Evolutionary conservation across 1,140 invertebrate species (phyloP), one percentile per base, ranked within the genome.

Genomic region (Drosophila persimilis): DNA sequence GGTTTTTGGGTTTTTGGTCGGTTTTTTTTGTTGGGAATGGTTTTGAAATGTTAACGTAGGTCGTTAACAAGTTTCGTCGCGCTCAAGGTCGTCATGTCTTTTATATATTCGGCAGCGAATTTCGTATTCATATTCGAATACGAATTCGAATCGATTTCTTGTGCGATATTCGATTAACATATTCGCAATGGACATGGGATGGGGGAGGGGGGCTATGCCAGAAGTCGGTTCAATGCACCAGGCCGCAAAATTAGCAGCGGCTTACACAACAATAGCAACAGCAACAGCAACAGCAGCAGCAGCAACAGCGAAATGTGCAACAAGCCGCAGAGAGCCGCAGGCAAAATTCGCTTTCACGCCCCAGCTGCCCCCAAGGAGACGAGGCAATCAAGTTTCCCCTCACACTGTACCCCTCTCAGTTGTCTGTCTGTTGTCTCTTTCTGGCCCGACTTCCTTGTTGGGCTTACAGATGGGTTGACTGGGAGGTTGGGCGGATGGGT

Each of bases 11-110:
- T 57, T 31, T 43, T 9, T n/a, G 22, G 24, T 61, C 24, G 29
- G 31, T 61, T 51, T 63, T 15, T 35, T 35, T 13, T 39, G 13
- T 39, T 11, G 35, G 44, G 22, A 46, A 48, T 31, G 56, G 64
- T 81, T 81, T 77, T 73, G 72, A 76, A 84, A 79, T 79, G 73
- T 84, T 79, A 73, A 69, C 73, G 73, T 85, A 80, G 73, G 80
- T 84, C 80, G 67, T 77, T 70, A 79, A 85, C 69, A 67, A 85
- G 80, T 83, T 83, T 66, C 61, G 51, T 64, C 71, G 64, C 58
- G 48, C 69, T 64, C 59, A 58, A 59, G 66, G 60, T 72, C 54
- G 75, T 41, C 63, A 43, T 69, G 53, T 43, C 31, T 48, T 66
- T 54, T 26, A 26, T 26, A 26, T 29, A 45, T 59, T 47, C 47